Evolutionary conservation across 1,140 invertebrate species (phyloP), one percentile per base, ranked within the genome.

Genomic region (Lethocerus indicus): DNA sequence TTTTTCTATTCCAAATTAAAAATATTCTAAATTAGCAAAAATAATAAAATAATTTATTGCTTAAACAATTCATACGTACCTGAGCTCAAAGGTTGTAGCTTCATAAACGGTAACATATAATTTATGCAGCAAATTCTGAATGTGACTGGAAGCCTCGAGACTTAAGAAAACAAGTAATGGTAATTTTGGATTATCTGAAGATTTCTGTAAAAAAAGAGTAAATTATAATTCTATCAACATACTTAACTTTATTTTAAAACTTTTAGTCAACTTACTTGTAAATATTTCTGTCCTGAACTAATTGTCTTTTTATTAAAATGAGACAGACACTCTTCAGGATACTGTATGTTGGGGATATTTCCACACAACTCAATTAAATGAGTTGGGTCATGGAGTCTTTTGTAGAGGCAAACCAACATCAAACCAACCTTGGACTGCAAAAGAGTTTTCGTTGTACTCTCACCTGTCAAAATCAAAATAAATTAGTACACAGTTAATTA

Each of bases 61-160:
- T 18, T 47, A 21, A 54, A 13, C n/a, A 48, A 24, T 20, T 27
- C 18, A 49, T 28, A 46, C 21, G 21, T 52, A 55, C 51, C 35
- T 53, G 23, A 46, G 41, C 26, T 53, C 47, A 28, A 26, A 29
- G 16, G 51, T 50, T 25, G 43, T 41, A n/a, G 39, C 44, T 27
- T 43, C 41, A 23, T 36, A 32, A 41, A 53, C 29, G 32, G 49
- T 49, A 1, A 45, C 46, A 18, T 24, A 29, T 13, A 55, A 29
- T 26, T 13, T 40, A 16, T 47, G 51, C 21, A 57, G 29, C 27
- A 54, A 41, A 16, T n/a, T 47, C 28, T 57, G 56, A 18, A 55
- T 50, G 25, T 39, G 27, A n/a, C 25, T 39, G 12, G 56, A 49
- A 13, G 53, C 35, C 18, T 46, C 36, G 39, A 39, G 46, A 9